Base-by-base conservation (phyloP, 2,113 vertebrate species). In the Pollachius pollachius region DNA sequence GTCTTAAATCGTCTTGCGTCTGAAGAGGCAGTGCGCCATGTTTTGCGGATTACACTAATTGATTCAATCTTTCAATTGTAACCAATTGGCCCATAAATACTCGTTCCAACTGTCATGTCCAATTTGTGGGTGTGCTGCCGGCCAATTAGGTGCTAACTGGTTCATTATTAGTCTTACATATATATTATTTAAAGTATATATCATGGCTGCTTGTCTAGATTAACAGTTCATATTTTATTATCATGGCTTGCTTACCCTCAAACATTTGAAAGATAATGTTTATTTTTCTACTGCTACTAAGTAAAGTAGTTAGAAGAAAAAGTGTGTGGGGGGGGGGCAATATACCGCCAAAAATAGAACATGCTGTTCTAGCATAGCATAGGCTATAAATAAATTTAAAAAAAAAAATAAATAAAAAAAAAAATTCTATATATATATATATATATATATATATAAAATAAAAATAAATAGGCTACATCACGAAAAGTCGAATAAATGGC, bases 81-180 rank as follows among this genome's bases (percentile, higher is more conserved):
- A 82, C 84, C 85, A 85, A 89, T 84, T 85, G 87, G 81, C 75
- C 89, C 83, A 81, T 88, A 87, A 87, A 87, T 85, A 83, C 78
- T 76, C 72, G 62, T 67, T 82, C 79, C 81, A 78, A 78, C 82
- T 88, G 88, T 85, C 87, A 87, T 87, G 89, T 89, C 86, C 83
- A 87, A 90, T 90, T 89, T 88, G 86, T 73, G 70, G 73, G 58
- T 72, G 78, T 85, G 86, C 75, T 85, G 71, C 81, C 41, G 80
- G 85, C 83, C 87, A 89, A 88, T 88, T 88, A 90, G 81, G 71
- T 76, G 70, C 86, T 79, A 21, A 67, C 75, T 74, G 82, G 75
- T 72, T 87, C 79, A 82, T 75, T 79, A 78, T 74, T 69, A 76
- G 75, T 70, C 60, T 65, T 73, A 81, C 78, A 78, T 84, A 78